These are phyloP conservation scores for Zaprionus taronus DNA, from an alignment of 1,140 invertebrate genomes.

Conservation along the genomic window DNA sequence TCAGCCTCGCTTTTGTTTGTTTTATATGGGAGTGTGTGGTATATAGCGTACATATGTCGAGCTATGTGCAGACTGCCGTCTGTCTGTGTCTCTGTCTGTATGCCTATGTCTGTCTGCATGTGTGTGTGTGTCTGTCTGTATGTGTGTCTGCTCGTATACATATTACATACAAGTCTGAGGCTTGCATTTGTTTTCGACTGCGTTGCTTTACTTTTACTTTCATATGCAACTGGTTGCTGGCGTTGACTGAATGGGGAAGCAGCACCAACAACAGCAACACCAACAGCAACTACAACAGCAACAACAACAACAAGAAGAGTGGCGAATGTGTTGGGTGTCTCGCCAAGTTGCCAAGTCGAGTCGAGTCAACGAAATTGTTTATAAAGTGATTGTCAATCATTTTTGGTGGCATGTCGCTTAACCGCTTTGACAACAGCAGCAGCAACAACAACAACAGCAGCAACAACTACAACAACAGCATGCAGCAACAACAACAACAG, in stretches of 20 bases:
- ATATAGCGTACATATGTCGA: slow-evolving; percentile 32
- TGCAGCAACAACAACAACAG: slow-evolving; percentile 60
- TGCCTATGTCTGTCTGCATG: slow-evolving; percentile 3
- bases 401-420: slow-evolving; percentile 80
- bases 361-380: slow-evolving; percentile 65
- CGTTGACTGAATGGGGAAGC: slow-evolving; percentile 66
- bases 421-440: slow-evolving; percentile 74
- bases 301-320: slow-evolving; percentile 18
- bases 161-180: slow-evolving; percentile 35
- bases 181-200: slow-evolving; percentile 59
- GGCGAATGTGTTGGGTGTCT: slow-evolving; percentile 52
- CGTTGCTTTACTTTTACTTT: slow-evolving; percentile 81
- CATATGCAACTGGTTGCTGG: slow-evolving; percentile 77
- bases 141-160: slow-evolving; percentile 33
- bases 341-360: slow-evolving; percentile 32
- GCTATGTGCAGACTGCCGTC: slow-evolving; percentile 44
- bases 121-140: slow-evolving; percentile 17
- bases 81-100: slow-evolving; percentile 20
- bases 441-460: slow-evolving; percentile 57
- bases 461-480: slow-evolving; percentile 76
- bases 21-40: slow-evolving; percentile 56
- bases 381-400: slow-evolving; percentile 82
- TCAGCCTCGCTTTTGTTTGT: slow-evolving; percentile 60
- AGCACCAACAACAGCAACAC: slow-evolving; percentile 17
- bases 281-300: slow-evolving; percentile 13